Conservation (phyloP, 2,888 invertebrate species). For the Balanococcus diminutus region DNA sequence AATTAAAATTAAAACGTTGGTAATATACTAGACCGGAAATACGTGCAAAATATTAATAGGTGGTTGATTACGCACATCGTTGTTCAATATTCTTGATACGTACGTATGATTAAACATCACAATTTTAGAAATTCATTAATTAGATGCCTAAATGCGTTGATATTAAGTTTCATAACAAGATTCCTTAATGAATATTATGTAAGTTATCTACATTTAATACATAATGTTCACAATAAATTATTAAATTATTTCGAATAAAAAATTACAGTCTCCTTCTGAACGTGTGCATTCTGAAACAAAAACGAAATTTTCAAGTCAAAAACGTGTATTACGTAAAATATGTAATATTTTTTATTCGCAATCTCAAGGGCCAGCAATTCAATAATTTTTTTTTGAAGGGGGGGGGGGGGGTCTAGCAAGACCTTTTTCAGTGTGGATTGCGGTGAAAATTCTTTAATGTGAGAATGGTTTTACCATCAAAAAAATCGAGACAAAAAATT, state of each 20-base stretch:
- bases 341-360: neutral
- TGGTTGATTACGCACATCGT: neutral
- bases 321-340: neutral
- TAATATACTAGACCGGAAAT: neutral
- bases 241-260: neutral
- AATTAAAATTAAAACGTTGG: neutral
- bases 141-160: neutral
- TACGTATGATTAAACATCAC: neutral
- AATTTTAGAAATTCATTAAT: neutral
- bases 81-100: conserved; percentile 1
- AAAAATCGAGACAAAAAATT: no score
- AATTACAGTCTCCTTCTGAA: neutral
- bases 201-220: neutral
- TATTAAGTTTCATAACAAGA: neutral
- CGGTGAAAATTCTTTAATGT: no score
- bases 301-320: neutral
- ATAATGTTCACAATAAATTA: neutral
- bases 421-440: no score
- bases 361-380: no score
- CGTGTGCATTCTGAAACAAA: neutral
- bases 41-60: neutral
- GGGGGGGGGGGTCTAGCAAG: no score
- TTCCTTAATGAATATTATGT: neutral
- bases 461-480: no score
- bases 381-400: no score